Conservation (phyloP, 2,888 invertebrate species). For the Monochamus alternatus region DNA sequence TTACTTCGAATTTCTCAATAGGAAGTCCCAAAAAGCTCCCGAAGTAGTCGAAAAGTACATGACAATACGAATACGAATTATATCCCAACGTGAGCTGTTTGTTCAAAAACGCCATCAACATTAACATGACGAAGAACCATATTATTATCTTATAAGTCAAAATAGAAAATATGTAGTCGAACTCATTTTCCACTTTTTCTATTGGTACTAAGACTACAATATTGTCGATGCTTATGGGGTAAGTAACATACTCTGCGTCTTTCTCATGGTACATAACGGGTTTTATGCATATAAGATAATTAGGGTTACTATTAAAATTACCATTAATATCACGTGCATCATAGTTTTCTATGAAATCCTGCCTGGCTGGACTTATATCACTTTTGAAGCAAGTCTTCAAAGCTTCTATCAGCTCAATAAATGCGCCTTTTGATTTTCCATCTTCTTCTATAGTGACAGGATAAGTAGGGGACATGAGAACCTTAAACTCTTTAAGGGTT, state of each 20-base stretch:
- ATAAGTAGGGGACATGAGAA: neutral
- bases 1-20: neutral
- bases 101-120: slow-evolving; percentile 4
- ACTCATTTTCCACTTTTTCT: neutral
- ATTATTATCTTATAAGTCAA: slow-evolving; percentile 4
- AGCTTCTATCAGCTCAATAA: neutral
- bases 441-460: neutral
- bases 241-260: neutral
- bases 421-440: neutral
- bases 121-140: slow-evolving; percentile 1
- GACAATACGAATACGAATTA: neutral
- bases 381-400: neutral
- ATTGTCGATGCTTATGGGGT: slow-evolving; percentile 1
- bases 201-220: slow-evolving; percentile 6
- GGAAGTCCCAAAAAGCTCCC: slow-evolving; percentile 14
- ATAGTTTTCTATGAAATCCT: neutral
- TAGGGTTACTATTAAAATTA: neutral
- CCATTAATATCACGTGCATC: neutral
- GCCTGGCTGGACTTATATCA: neutral
- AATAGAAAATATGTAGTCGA: slow-evolving; percentile 10
- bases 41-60: neutral
- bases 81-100: neutral
- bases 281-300: slow-evolving; percentile 1
- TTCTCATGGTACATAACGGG: neutral
- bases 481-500: neutral